A percentile compares a stretch with the other conserved stretches of the same genome.
Conservation (phyloP, 2,113 vertebrate genomes). For the Pseudorasbora parva region DNA sequence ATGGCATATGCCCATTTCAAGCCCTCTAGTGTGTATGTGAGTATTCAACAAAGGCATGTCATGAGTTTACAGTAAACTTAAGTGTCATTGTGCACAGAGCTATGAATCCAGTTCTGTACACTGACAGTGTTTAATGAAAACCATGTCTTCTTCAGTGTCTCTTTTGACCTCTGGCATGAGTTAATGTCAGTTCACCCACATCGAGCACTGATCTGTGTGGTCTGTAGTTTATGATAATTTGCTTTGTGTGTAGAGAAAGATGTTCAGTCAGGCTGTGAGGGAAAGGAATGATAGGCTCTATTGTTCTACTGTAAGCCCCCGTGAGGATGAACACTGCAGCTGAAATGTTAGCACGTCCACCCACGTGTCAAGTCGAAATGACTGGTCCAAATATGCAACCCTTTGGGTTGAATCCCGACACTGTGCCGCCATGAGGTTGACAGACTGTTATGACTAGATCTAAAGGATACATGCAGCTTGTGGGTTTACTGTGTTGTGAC, state of each 20-base stretch:
- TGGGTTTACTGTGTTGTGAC: background rate
- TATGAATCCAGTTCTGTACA: background rate
- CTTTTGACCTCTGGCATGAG: constrained; percentile 29
- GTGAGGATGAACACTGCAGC: constrained; percentile 40
- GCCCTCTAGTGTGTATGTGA: background rate
- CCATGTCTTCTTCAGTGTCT: background rate
- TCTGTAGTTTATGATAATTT: constrained; percentile 17
- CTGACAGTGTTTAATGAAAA: constrained; percentile 21
- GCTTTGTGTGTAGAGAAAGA: background rate
- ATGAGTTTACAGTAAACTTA: constrained; percentile 27
- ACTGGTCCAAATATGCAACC: constrained; percentile 19
- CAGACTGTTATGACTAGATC: constrained; percentile 38
- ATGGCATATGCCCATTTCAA: background rate
- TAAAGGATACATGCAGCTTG: background rate
- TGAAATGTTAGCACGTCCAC: constrained; percentile 48
- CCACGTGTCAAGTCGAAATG: constrained; percentile 31
- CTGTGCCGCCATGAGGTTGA: background rate
- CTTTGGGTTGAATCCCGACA: background rate
- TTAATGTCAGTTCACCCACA: constrained; percentile 8
- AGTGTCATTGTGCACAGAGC: background rate
- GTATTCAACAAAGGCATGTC: background rate
- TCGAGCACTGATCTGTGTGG: constrained; percentile 15
- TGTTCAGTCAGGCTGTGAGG: constrained; percentile 38
- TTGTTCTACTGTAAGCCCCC: constrained; percentile 43
- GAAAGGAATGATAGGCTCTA: constrained; percentile 43